Base-by-base conservation (phyloP, 2,888 invertebrate species). In the Drosophila mimica region DNA sequence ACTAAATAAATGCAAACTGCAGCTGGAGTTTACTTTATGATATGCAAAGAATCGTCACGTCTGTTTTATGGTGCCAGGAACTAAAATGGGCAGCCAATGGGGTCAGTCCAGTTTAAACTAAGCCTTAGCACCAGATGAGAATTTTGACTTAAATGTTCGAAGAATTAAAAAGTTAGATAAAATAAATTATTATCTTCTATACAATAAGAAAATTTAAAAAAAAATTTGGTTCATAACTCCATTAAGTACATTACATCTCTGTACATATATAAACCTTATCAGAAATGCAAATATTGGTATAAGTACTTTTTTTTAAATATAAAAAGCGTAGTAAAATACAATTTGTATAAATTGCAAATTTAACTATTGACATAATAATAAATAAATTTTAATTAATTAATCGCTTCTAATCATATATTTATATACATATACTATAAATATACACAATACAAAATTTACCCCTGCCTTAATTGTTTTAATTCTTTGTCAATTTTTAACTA, bases 1-100 rank as follows among this genome's bases (percentile, higher is more conserved):
- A 66, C 62, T 63, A 76, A 69, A 72, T 53, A 78, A 60, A 38
- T 51, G 76, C 62, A 49, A 36, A 33, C 9, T 60, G 66, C 79
- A 75, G 71, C 62, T 60, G 33, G 9, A 67, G 67, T 68, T 76
- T 58, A 25, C 48, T 66, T 60, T 77, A 36, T 46, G 48, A 51
- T 38, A 48, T 60, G 79, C 65, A 70, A 20, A 48, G 15, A 43
- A 51, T 31, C 30, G 30, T 36, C 31, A n/a, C 25, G 17, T 1
- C 15, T 25, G 20, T 20, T 13, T 5, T 31, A 33, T 33, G n/a
- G n/a, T 31, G 17, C 4, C 17, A 28, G 20, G 15, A 5, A 15
- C n/a, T 38, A 28, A 49, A 28, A 31, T 17, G 25, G 20, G 38
- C 33, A n/a, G 31, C n/a, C 20, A 33, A 64, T 25, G 31, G 25